Evolutionary conservation across 2,888 invertebrate species (phyloP).

Genomic region (Trypoxylon attenuatum): DNA sequence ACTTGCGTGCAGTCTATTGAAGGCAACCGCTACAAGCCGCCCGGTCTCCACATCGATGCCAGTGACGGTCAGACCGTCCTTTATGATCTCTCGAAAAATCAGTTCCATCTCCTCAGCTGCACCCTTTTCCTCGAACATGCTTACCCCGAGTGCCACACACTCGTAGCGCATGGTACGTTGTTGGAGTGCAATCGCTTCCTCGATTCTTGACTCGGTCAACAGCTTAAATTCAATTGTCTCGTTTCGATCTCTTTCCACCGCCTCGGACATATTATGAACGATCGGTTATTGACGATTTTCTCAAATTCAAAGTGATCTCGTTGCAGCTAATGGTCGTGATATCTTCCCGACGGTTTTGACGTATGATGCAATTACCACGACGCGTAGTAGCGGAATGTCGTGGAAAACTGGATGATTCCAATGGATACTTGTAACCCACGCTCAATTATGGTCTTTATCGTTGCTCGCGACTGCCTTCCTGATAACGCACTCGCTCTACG

Average conservation of each 20-base stretch:
- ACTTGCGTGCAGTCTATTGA: conserved; percentile 83
- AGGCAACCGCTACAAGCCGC: conserved; percentile 78
- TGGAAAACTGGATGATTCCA: too few species aligned
- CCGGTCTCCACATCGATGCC: conserved; percentile 77
- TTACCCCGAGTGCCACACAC: conserved; percentile 61
- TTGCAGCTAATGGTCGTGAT: too few species aligned
- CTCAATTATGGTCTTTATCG: conserved; percentile 5
- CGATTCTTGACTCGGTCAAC: conserved; percentile 51
- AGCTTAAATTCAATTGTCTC: conserved; percentile 54
- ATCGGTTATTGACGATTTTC: too few species aligned
- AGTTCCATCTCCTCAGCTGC: conserved; percentile 59
- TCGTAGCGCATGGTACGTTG: conserved; percentile 59
- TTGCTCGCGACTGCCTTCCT: conserved; percentile 2
- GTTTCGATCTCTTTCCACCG: conserved; percentile 19
- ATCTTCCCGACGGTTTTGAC: too few species aligned
- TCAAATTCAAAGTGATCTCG: too few species aligned
- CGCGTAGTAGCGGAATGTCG: too few species aligned
- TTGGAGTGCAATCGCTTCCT: conserved; percentile 57
- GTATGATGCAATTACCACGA: too few species aligned
- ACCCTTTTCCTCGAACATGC: conserved; percentile 60
- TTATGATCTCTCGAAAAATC: conserved; percentile 57
- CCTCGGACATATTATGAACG: too few species aligned
- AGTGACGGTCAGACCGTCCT: conserved; percentile 80
- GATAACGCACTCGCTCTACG: conserved; percentile 13
- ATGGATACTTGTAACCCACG: conserved; percentile 7